These are phyloP conservation scores for Amazona vittata DNA, from an alignment of 2,113 vertebrate species.

Conservation along the genomic window DNA sequence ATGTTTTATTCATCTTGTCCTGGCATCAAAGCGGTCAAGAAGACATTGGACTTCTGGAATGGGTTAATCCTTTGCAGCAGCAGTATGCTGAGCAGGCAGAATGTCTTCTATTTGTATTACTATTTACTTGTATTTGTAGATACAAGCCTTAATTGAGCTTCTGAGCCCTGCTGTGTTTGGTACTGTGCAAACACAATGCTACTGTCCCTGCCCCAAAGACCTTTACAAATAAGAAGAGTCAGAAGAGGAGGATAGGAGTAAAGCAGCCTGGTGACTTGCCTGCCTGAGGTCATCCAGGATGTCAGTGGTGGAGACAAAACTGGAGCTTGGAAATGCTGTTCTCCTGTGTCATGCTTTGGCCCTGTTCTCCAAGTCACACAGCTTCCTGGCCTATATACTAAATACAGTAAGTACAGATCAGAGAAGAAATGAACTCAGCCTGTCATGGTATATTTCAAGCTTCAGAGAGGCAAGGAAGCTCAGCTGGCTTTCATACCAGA, in stretches of 20 bases:
- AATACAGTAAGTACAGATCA: background rate
- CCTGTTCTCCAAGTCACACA: background rate
- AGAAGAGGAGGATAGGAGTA: background rate
- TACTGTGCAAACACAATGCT: background rate
- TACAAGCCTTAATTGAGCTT: conserved; percentile 27
- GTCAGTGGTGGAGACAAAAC: background rate
- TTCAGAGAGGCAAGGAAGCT: background rate
- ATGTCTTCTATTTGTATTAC: conserved; percentile 51
- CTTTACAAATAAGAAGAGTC: background rate
- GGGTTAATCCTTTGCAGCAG: conserved; percentile 40
- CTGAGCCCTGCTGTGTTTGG: conserved; percentile 7
- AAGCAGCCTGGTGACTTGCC: background rate
- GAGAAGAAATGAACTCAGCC: background rate
- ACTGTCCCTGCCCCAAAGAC: conserved; percentile 29
- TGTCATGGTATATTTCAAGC: background rate
- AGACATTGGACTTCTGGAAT: conserved; percentile 50
- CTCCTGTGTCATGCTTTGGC: background rate
- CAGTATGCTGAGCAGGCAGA: conserved; percentile 45
- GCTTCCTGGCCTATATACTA: background rate
- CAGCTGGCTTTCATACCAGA: background rate
- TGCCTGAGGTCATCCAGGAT: background rate
- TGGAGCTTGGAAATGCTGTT: background rate
- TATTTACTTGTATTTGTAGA: conserved; percentile 58
- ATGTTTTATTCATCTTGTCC: conserved; percentile 67
- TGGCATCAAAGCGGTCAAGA: conserved; percentile 57